Evolutionary conservation across 2,113 vertebrate genomes (phyloP).

Genomic region (Sceloporus tristichus): DNA sequence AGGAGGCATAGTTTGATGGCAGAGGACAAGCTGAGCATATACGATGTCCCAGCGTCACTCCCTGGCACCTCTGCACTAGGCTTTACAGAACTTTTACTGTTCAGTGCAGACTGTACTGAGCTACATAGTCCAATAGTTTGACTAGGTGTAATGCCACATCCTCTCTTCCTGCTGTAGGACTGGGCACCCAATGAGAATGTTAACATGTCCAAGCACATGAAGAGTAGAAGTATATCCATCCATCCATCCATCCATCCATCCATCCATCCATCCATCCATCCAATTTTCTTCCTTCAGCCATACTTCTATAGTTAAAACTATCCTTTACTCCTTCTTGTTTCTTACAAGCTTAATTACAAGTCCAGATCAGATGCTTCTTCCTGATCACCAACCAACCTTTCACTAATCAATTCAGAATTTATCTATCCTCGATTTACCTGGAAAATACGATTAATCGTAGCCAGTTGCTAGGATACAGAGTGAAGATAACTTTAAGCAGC

Average conservation of each 20-base stretch:
- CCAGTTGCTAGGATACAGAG: conserved; percentile 75
- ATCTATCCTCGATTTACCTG: conserved; percentile 72
- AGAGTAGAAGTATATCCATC: conserved; percentile 45
- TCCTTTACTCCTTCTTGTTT: conserved; percentile 51
- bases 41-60: neutral
- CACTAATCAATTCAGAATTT: conserved; percentile 67
- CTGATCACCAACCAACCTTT: conserved; percentile 37
- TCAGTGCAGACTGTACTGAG: neutral
- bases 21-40: neutral
- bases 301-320: conserved; percentile 18
- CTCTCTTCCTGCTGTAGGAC: conserved; percentile 5
- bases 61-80: neutral
- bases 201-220: conserved; percentile 26
- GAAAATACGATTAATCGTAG: conserved; percentile 83
- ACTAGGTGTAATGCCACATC: neutral
- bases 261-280: conserved; percentile 9
- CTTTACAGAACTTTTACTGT: too few species aligned
- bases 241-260: too few species aligned
- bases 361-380: conserved; percentile 54
- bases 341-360: conserved; percentile 56
- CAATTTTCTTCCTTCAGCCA: conserved; percentile 37
- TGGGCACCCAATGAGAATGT: neutral
- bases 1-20: neutral
- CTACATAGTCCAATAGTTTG: neutral
- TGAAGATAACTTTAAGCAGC: conserved; percentile 79